Percentiles rank a stretch among this genome's conserved stretches.
These are phyloP conservation scores for Solenodon paradoxus DNA, from an alignment of 2,113 vertebrate species.

Conservation along the genomic window DNA sequence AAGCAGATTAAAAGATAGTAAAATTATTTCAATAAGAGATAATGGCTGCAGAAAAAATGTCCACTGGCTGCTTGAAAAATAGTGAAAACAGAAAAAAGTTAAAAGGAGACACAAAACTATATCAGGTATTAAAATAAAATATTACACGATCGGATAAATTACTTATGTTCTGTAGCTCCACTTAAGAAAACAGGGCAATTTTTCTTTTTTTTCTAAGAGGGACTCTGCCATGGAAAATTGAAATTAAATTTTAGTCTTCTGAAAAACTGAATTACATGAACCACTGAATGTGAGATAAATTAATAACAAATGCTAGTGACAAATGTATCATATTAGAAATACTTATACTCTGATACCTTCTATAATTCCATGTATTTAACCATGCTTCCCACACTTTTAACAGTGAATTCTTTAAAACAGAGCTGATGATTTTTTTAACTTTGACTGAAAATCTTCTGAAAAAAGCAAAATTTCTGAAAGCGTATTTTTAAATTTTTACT, in stretches of 20 bases:
- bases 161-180: not conserved
- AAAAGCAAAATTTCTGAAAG: too few relatives aligned
- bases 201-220: not conserved
- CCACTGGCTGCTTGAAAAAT: too few relatives aligned
- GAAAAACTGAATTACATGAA: not conserved
- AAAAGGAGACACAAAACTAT: not conserved
- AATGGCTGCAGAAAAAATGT: not conserved
- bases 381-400: not conserved
- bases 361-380: not conserved
- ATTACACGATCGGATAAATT: not conserved
- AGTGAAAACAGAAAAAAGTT: not conserved
- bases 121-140: not conserved
- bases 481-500: too few relatives aligned
- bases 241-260: conserved; percentile 27
- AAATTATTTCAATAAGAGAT: not conserved
- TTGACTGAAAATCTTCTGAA: not conserved
- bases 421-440: not conserved
- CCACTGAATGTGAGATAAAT: not conserved
- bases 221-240: not conserved
- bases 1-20: not conserved
- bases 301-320: not conserved
- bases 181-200: not conserved
- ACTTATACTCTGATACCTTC: not conserved
- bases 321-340: not conserved
- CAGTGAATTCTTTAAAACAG: not conserved